These are phyloP conservation scores for Lissocephala sabroskyi DNA, from an alignment of 2,888 invertebrate genomes.

Conservation along the genomic window DNA sequence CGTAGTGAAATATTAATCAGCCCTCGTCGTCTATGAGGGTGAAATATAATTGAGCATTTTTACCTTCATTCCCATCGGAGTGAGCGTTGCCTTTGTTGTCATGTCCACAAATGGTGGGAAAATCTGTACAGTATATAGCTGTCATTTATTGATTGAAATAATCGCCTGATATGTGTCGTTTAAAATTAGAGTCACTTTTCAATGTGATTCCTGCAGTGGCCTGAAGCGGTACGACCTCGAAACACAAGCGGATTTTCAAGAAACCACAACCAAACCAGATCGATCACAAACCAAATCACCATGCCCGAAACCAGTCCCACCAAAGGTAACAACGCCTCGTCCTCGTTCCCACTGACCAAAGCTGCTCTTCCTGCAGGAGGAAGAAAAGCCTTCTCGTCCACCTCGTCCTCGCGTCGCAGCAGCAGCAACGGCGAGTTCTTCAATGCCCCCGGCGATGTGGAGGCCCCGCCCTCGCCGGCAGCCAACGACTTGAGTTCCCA, in stretches of 20 bases:
- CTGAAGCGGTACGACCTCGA: too few species aligned
- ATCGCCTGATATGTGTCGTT: conserved; percentile 10
- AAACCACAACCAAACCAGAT: too few species aligned
- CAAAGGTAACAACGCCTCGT: conserved; percentile 32
- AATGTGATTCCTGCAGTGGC: conserved; percentile 17
- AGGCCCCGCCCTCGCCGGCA: conserved; percentile 3
- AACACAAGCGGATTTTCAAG: too few species aligned
- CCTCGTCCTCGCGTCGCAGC: conserved; percentile 41
- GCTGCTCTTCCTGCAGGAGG: too few species aligned
- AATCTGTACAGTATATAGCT: conserved; percentile 42
- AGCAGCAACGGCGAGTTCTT: conserved; percentile 11
- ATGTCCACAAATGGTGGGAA: conserved; percentile 53
- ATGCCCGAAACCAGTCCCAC: conserved; percentile 27
- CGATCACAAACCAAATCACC: too few species aligned
- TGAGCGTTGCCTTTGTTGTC: not conserved
- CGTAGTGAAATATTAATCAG: not conserved
- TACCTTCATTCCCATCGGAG: not conserved
- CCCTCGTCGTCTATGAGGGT: conserved; percentile 9
- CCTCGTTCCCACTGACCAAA: too few species aligned
- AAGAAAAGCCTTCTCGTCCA: conserved; percentile 51
- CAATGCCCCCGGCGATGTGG: not conserved
- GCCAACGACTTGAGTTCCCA: not conserved
- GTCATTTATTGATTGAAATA: conserved; percentile 61
- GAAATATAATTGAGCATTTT: conserved; percentile 37
- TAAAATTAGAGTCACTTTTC: conserved; percentile 20